Percentiles rank a stretch among this genome's conserved stretches.
These are phyloP conservation scores for Rotaria sp. DNA, from an alignment of 2,888 invertebrate species.

Conservation along the genomic window DNA sequence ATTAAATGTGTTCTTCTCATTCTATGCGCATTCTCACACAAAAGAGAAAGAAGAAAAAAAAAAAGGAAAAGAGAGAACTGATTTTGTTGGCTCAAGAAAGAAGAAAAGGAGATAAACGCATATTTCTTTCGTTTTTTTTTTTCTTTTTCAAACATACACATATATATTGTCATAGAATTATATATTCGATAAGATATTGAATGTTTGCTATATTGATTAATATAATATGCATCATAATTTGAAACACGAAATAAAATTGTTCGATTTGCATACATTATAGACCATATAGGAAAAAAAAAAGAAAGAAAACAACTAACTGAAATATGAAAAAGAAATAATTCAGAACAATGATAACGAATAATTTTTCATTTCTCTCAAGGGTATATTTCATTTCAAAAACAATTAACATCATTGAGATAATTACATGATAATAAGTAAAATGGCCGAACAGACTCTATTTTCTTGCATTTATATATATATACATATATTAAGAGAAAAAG, in stretches of 20 bases:
- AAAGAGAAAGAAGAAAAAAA: not conserved
- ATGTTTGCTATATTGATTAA: too few relatives aligned
- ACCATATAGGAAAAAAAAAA: not conserved
- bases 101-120: not conserved
- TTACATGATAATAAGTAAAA: not conserved
- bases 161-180: too few relatives aligned
- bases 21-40: not conserved
- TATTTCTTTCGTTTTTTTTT: too few relatives aligned
- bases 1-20: not conserved
- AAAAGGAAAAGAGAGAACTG: not conserved
- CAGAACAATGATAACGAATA: not conserved
- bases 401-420: not conserved
- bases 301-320: not conserved
- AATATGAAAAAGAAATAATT: not conserved
- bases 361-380: not conserved
- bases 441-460: not conserved
- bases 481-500: not conserved
- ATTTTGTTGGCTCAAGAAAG: not conserved
- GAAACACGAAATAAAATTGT: not conserved
- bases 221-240: too few relatives aligned
- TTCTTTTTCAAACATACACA: too few relatives aligned
- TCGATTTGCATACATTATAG: not conserved
- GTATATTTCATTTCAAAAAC: slow-evolving; percentile 1
- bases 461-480: not conserved
- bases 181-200: too few relatives aligned